Base-by-base conservation (phyloP, 2,797 vertebrate genomes). In the Pterois miles region DNA sequence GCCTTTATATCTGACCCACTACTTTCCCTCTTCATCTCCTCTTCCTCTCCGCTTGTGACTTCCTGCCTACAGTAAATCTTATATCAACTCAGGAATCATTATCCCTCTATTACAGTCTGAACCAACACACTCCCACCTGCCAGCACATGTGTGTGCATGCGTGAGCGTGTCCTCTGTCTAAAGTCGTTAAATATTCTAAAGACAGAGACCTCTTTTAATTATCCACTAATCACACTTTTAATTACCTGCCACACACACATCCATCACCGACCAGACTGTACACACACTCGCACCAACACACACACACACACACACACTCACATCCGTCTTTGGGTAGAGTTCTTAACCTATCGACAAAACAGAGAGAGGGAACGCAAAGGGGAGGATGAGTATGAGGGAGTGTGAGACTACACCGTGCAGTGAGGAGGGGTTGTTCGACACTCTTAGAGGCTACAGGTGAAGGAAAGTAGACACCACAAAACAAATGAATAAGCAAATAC, bases 211-310 rank as follows among this genome's bases (percentile, higher is more conserved):
- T 89, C 85, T 87, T 92, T 92, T 93, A 93, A 93, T 92, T 93
- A 93, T 86, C 76, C 85, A 88, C 91, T 91, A 91, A 92, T 93
- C 91, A 92, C 87, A 89, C 87, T 91, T 93, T 93, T 92, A 92
- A 93, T 92, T 92, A 91, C 82, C 88, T 93, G 90, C 88, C 92
- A 91, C 83, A 69, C 82, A 87, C 78, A 81, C 84, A 90, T 90
- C 88, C 83, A 90, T 91, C 90, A 92, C 62, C 74, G 88, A 83
- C 77, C 83, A 64, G 71, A 88, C 58, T 78, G 78, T 48, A 75
- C 68, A 82, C 81, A 58, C 43, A 46, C 40, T 43, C 40, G 18
- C 18, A 43, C 43, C 7, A 46, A 43, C 43, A 46, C 60, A 60
- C 36, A 43, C 60, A 63, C 58, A 18, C 62, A 36, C 6, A 16